Base-by-base conservation (phyloP, 1,140 invertebrate species). In the Chlorops oryzae region DNA sequence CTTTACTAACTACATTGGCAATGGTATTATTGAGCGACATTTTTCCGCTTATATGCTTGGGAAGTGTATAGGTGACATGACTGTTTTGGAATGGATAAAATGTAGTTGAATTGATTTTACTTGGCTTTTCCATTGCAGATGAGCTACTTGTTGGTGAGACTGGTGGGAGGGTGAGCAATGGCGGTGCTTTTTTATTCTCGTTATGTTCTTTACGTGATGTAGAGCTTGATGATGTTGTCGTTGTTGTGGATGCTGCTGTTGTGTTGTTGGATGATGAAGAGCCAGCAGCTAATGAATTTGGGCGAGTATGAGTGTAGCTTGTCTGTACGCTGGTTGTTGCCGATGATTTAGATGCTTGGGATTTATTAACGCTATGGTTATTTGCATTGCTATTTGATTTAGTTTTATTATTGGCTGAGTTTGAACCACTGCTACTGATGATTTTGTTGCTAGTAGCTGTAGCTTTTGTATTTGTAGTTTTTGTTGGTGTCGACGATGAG, bases 31-130 rank as follows among this genome's bases (percentile, higher is more conserved):
- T 71, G 13, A 70, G 48, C 3, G 68, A 69, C 27, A 71, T 55
- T 53, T 72, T 72, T 20, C 69, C 69, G 50, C 62, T 62, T 10
- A 70, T 65, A 45, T 70, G 58, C 45, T 72, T 72, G 28, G 70
- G 70, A 54, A 72, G 57, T 37, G 70, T 72, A 24, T 72, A 72
- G 5, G 68, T 71, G 12, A 70, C 67, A 52, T 70, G 67, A 43
- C 46, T 57, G 41, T 65, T 72, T 51, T 63, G 63, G 47, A 71
- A 37, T 6, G 68, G 68, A 54, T 71, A 71, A 39, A 68, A 71
- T 25, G 67, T 70, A 40, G 62, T 62, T 23, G 67, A 65, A 35
- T 70, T 71, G 22, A 71, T 71, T 54, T 71, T 71, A 27, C 20
- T 38, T 2, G 23, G 18, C 1, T 27, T 34, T 37, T 35, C 38